Conservation (phyloP, 92 coral and sea anemone genomes). For the Epizoanthus fatuus region DNA sequence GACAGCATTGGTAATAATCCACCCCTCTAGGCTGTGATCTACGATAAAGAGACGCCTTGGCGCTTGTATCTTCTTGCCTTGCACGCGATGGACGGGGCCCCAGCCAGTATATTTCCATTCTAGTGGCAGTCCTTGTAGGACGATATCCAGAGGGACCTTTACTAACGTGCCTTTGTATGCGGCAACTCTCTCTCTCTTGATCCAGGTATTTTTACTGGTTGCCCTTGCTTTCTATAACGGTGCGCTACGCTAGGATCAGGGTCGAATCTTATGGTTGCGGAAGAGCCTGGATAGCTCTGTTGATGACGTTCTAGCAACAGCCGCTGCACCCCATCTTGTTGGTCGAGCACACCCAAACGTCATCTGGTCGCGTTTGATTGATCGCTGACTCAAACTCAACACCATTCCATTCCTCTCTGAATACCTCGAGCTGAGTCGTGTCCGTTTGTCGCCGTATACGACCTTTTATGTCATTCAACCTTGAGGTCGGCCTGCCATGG, state of each 20-base stretch:
- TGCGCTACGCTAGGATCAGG: conserved; percentile 42
- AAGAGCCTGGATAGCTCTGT: conserved; percentile 14
- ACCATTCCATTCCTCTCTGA: conserved; percentile 32
- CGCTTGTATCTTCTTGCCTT: too few relatives aligned
- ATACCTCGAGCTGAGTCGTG: conserved; percentile 31
- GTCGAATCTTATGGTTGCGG: conserved; percentile 45
- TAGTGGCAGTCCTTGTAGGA: conserved; percentile 34
- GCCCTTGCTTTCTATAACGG: conserved; percentile 46
- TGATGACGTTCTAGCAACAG: conserved; percentile 38
- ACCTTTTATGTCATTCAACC: conserved; percentile 23
- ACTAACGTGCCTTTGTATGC: too few relatives aligned
- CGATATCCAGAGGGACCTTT: conserved; percentile 29
- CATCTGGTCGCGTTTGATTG: conserved; percentile 25
- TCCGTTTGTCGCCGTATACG: conserved; percentile 32
- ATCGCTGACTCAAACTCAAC: conserved; percentile 34
- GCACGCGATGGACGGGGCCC: conserved; percentile 36
- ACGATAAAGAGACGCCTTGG: too few relatives aligned
- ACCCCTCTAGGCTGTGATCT: too few relatives aligned
- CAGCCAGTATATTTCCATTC: conserved; percentile 55
- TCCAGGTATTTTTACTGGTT: conserved; percentile 30
- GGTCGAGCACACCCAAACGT: conserved; percentile 50
- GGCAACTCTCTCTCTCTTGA: conserved; percentile 3
- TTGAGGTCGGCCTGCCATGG: conserved; percentile 5
- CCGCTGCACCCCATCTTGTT: conserved; percentile 46
- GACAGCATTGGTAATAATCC: too few relatives aligned